Evolutionary conservation across 2,797 vertebrate genomes (phyloP).

Genomic region (Oreortyx pictus): DNA sequence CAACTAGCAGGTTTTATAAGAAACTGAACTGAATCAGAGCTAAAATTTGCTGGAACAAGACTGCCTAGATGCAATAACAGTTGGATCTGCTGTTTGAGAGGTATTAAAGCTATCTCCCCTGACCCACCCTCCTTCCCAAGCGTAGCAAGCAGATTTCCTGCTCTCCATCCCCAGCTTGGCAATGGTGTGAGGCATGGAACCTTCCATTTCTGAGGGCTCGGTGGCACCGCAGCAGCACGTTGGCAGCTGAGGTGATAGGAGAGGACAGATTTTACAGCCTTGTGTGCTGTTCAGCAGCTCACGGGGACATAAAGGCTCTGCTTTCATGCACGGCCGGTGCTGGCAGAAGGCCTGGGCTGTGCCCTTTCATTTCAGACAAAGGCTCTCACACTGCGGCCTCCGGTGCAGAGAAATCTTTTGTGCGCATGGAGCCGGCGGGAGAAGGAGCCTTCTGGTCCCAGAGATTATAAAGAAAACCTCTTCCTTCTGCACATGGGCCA

Average conservation of each 20-base stretch:
- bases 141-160: conserved; percentile 45
- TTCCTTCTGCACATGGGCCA: conserved; percentile 67
- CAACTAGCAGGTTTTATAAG: not conserved
- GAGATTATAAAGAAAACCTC: conserved; percentile 73
- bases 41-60: not conserved
- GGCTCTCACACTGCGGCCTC: conserved; percentile 65
- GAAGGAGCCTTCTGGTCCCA: conserved; percentile 74
- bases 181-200: not conserved
- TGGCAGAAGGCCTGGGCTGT: conserved; percentile 74
- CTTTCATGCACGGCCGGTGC: conserved; percentile 67
- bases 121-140: not conserved
- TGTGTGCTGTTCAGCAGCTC: conserved; percentile 67
- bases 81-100: not conserved
- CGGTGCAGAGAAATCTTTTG: conserved; percentile 73
- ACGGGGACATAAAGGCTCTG: conserved; percentile 65
- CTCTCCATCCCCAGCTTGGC: not conserved
- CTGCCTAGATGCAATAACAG: not conserved
- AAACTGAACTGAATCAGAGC: not conserved
- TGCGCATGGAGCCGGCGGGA: conserved; percentile 65
- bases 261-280: conserved; percentile 67
- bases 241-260: conserved; percentile 54
- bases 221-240: not conserved
- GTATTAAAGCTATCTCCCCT: not conserved
- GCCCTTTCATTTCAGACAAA: conserved; percentile 75
- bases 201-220: not conserved